Percentiles rank a stretch among this genome's conserved stretches.
These are phyloP conservation scores for Trigoniulus corallinus DNA, from an alignment of 1,140 invertebrate genomes.

Conservation along the genomic window DNA sequence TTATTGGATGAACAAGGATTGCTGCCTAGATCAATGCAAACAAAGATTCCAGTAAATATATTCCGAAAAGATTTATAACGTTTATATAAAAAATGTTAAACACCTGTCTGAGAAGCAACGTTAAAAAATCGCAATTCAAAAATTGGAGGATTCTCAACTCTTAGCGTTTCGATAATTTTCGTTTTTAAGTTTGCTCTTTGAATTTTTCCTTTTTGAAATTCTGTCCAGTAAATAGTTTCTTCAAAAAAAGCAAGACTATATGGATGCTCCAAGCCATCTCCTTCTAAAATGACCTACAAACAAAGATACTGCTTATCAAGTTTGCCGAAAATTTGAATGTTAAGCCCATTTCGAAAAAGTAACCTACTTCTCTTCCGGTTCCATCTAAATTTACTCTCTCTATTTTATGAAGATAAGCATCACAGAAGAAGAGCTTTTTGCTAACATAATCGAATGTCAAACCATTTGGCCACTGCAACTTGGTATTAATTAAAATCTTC, in stretches of 20 bases:
- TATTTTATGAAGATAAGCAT: conserved; percentile 33
- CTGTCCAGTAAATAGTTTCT: conserved; percentile 33
- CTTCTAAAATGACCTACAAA: conserved; percentile 12
- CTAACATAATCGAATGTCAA: conserved; percentile 31
- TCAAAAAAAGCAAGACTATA: conserved; percentile 33
- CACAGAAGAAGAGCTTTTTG: conserved; percentile 36
- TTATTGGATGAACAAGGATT: conserved; percentile 30
- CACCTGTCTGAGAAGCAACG: conserved; percentile 30
- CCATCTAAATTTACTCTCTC: conserved; percentile 32
- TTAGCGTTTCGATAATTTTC: conserved; percentile 23
- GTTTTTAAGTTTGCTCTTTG: conserved; percentile 28
- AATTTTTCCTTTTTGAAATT: conserved; percentile 39
- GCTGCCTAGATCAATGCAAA: conserved; percentile 24
- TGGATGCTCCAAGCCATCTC: conserved; percentile 31
- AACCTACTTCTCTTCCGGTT: conserved; percentile 24
- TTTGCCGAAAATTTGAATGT: background rate
- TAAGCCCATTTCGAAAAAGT: background rate
- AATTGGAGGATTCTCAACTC: conserved; percentile 34
- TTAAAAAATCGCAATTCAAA: conserved; percentile 45
- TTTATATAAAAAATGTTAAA: conserved; percentile 9
- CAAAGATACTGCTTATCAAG: background rate
- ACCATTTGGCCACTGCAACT: conserved; percentile 37
- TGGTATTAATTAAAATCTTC: conserved; percentile 22
- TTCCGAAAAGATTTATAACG: background rate
- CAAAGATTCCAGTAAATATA: background rate